Evolutionary conservation across 2,888 invertebrate species (phyloP).

Genomic region (Drosophila recens): DNA sequence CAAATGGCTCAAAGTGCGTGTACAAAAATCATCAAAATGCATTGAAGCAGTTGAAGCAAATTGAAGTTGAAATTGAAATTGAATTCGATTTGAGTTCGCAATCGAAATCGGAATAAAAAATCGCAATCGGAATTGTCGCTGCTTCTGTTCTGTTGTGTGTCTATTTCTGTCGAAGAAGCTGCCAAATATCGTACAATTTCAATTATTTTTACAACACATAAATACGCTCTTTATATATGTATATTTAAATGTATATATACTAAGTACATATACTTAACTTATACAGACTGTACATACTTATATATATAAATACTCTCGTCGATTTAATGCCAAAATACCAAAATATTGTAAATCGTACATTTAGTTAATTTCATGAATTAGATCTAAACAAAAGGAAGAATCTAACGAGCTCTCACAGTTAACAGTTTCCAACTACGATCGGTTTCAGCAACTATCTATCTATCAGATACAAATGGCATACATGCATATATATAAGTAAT

Average conservation of each 20-base stretch:
- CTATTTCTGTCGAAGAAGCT: conserved; percentile 83
- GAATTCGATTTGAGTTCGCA: conserved; percentile 3
- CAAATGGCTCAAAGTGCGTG: conserved; percentile 74
- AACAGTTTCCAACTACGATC: background rate
- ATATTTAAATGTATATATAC: conserved; percentile 50
- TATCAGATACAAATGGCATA: conserved; percentile 5
- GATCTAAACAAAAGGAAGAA: conserved; percentile 54
- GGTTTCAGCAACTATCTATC: background rate
- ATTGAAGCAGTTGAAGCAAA: conserved; percentile 20
- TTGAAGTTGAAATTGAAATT: conserved; percentile 19
- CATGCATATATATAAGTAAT: conserved; percentile 35
- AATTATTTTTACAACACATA: conserved; percentile 78
- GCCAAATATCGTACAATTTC: conserved; percentile 80
- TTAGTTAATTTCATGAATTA: conserved; percentile 60
- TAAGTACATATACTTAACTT: conserved; percentile 47
- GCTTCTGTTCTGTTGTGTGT: conserved; percentile 66
- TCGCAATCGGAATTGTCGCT: conserved; percentile 51
- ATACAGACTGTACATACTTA: conserved; percentile 51
- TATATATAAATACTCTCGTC: conserved; percentile 13
- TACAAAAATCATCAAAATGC: conserved; percentile 18
- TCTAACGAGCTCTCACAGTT: background rate
- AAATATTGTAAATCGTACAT: conserved; percentile 25
- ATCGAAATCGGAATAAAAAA: conserved; percentile 24
- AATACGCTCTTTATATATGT: conserved; percentile 63
- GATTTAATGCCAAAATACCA: conserved; percentile 54